Base-by-base conservation (phyloP, 2,888 invertebrate species). In the Drosophila emarginata region DNA sequence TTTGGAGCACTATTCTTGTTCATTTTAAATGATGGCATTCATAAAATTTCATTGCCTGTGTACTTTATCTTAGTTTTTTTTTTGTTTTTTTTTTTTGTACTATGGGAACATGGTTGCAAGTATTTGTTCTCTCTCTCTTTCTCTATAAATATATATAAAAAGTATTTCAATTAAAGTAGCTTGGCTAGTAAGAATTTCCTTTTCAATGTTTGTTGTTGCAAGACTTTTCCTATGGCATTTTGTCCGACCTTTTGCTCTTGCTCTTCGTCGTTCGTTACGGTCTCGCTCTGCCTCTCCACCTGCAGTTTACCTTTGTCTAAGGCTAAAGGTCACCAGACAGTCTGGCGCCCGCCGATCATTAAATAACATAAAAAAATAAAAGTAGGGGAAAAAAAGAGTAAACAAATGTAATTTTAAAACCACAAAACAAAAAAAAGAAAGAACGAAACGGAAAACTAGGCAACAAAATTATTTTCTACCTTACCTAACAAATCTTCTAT, bases 301-400 rank as follows among this genome's bases (percentile, higher is more conserved):
- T 74, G 71, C 75, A 71, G 39, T 73, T 60, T 68, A 63, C 39
- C 26, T 45, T 45, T 45, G 45, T 45, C 21, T 45, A 45, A 57
- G 79, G 88, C 67, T 80, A 84, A 87, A 84, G 88, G 86, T 87
- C 88, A 84, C 66, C 78, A 84, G 84, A 84, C 84, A 66, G 75
- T 66, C 76, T 69, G 88, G 88, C 88, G 84, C 86, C 83, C 68
- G 64, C 72, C 61, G 71, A 76, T 86, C 84, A 85, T 84, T 86
- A 87, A 83, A 81, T 45, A 45, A 45, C 45, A 45, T 45, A 18
- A 45, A 45, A 45, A 4, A 45, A 45, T 14, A 4, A 18, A 45
- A 45, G 9, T 14, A 14, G 7, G 40, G 11, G 9, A 15, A 4
- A 21, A 2, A 45, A 9, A 18, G 60, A 61, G 65, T 76, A 79